A percentile compares a stretch with the other conserved stretches of the same genome.
Evolutionary conservation across 2,888 invertebrate species (phyloP).

Genomic region (Noctua fimbriata): DNA sequence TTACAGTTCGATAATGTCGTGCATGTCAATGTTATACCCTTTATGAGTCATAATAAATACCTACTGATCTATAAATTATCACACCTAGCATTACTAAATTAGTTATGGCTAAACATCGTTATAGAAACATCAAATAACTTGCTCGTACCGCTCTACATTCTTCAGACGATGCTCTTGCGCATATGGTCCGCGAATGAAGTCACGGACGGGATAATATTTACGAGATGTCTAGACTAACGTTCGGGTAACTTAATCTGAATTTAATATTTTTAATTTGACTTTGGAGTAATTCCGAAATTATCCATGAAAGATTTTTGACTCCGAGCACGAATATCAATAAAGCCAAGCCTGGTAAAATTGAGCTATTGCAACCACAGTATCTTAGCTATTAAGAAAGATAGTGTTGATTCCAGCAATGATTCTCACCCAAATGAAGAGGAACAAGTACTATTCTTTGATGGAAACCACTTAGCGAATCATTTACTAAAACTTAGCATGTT

Average conservation of each 20-base stretch:
- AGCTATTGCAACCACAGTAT: not conserved
- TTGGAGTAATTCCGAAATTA: conserved; percentile 1
- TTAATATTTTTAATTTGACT: conserved; percentile 8
- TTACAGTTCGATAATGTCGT: not conserved
- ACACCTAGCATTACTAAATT: conserved; percentile 36
- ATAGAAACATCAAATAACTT: conserved; percentile 51
- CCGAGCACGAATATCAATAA: not conserved
- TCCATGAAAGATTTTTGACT: not conserved
- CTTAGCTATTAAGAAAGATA: not conserved
- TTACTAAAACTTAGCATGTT: conserved; percentile 37
- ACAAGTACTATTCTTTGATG: not conserved
- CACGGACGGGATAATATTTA: conserved; percentile 71
- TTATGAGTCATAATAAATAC: not conserved
- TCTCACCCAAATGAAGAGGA: conserved; percentile 7
- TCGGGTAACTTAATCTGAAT: conserved; percentile 46
- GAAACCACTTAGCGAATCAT: conserved; percentile 6
- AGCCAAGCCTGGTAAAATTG: not conserved
- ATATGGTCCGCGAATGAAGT: conserved; percentile 72
- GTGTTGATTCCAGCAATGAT: not conserved
- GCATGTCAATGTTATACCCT: not conserved
- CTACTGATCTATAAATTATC: conserved; percentile 27
- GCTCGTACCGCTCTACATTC: conserved; percentile 41
- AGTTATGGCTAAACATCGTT: conserved; percentile 40
- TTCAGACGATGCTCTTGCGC: conserved; percentile 63
- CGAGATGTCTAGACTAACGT: conserved; percentile 64